Evolutionary conservation across 1,140 invertebrate genomes (phyloP), one percentile per base, ranked within the genome.

Genomic region (Elymnias hypermnestra): DNA sequence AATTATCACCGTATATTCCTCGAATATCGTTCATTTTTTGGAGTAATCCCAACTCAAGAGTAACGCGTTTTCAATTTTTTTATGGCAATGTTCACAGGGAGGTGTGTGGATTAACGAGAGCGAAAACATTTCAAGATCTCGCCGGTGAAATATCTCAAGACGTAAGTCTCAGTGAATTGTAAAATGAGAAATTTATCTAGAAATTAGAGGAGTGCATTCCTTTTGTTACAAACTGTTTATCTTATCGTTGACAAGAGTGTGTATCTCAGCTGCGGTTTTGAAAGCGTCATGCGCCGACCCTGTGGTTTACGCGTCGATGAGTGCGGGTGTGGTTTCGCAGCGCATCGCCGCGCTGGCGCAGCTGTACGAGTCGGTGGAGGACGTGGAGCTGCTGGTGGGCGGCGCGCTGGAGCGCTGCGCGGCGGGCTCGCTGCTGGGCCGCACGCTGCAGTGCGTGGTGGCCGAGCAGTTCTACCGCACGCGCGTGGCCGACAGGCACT

Each of bases 391-490:
- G 8, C 94, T 93, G 38, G 93, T 96, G 7, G 95, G 94, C 12
- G 95, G 93, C 6, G 89, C 94, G 1, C 82, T 96, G 33, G 97
- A 98, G 82, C 70, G 66, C 0, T 90, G 92, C 38, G 89, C 96
- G 0, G 86, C 90, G 3, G 94, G 92, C 5, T 92, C 94, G 0
- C 81, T 97, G 2, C 87, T 94, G 2, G 97, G 97, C 0, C 96
- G 96, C 14, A 98, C 96, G 0, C 97, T 98, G 84, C 89, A 95
- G 10, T 98, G 96, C 63, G 94, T 99, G 35, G 86, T 98, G 4
- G 92, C 90, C 0, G 94, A 94, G 65, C 96, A 98, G 79, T 98
- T 98, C 78, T 94, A 92, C 62, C 87, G 92, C 46, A 92, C 94
- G 0, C 91, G 95, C 71, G 90, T 92, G 5, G 94, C 93, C 1